Evolutionary conservation across 2,113 vertebrate genomes (phyloP).

Genomic region (Vireo altiloquus): DNA sequence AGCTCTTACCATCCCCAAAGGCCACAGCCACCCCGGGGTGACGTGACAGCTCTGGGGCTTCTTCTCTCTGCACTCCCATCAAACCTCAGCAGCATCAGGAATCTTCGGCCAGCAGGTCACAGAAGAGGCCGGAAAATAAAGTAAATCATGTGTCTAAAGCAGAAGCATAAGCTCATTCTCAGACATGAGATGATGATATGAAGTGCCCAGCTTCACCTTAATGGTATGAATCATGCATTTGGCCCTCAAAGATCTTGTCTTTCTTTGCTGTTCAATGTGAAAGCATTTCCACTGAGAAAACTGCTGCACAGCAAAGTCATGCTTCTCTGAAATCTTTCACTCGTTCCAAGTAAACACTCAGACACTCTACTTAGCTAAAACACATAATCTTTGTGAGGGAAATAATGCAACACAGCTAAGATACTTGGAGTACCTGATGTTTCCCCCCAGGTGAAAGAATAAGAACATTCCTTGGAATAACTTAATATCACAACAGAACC

Average conservation of each 20-base stretch:
- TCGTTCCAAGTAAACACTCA: neutral
- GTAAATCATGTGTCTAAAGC: neutral
- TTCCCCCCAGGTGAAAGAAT: rapidly evolving
- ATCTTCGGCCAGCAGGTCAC: neutral
- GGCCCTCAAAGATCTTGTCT: neutral
- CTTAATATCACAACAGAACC: neutral
- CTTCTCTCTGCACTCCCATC: neutral
- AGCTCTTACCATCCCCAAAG: neutral
- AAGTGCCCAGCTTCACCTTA: neutral
- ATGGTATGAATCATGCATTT: neutral
- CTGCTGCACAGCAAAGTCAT: neutral
- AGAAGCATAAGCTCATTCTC: neutral
- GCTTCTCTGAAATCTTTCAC: neutral
- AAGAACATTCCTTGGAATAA: neutral
- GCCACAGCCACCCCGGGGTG: neutral
- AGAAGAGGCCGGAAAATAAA: neutral
- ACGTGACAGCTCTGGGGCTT: neutral
- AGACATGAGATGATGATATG: neutral
- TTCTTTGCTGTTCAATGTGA: neutral
- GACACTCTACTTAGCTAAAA: neutral
- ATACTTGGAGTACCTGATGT: neutral
- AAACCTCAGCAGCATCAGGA: neutral
- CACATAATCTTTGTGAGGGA: rapidly evolving
- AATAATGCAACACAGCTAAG: neutral
- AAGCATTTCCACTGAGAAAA: neutral